These are phyloP conservation scores for Drosophila ustulata DNA, from an alignment of 2,888 invertebrate species.

Conservation along the genomic window DNA sequence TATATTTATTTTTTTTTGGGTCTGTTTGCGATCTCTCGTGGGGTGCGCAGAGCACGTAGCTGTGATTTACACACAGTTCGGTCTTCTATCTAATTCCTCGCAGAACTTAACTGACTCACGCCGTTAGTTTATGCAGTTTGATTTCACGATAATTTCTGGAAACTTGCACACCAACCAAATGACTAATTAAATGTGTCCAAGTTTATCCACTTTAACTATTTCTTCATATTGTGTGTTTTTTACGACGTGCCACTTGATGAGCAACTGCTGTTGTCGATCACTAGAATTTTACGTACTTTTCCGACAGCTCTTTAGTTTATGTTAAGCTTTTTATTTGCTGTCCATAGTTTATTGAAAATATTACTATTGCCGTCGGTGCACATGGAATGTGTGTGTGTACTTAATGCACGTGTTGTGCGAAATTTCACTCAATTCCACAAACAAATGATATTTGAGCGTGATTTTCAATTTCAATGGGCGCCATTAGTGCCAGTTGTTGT, in stretches of 20 bases:
- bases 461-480: conserved; percentile 8
- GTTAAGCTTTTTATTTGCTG: conserved; percentile 14
- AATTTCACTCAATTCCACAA: conserved; percentile 23
- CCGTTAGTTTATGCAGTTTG: conserved; percentile 17
- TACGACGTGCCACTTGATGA: conserved; percentile 9
- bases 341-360: conserved; percentile 10
- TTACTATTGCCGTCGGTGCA: background rate
- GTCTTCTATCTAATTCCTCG: conserved; percentile 35
- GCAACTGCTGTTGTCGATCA: background rate
- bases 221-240: no score
- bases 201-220: background rate
- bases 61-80: conserved; percentile 31
- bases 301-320: conserved; percentile 9
- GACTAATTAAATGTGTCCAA: conserved; percentile 1
- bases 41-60: conserved; percentile 27
- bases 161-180: background rate
- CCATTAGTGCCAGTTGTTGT: conserved; percentile 9
- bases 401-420: conserved; percentile 20
- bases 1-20: background rate
- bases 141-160: conserved; percentile 1
- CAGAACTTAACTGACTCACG: conserved; percentile 16
- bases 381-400: background rate
- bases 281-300: background rate
- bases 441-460: conserved; percentile 19
- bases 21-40: conserved; percentile 10